Evolutionary conservation across 64 coral and sea anemone genomes (phyloP).

Genomic region (Dendrophyllia cribrosa): DNA sequence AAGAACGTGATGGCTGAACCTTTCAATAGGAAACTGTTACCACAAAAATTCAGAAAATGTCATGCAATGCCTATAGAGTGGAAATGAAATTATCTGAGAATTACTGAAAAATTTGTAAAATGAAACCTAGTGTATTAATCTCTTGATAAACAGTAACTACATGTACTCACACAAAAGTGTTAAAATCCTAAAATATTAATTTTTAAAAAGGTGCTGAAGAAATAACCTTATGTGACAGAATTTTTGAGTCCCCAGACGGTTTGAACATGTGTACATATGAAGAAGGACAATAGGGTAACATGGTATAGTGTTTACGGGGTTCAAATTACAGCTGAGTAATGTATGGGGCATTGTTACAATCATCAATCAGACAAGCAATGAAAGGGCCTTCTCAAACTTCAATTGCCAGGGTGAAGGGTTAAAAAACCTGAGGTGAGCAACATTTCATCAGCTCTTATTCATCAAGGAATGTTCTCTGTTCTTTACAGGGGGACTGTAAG

Average conservation of each 20-base stretch:
- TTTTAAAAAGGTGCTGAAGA: not conserved
- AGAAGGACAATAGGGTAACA: constrained; percentile 9
- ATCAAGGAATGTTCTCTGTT: not conserved
- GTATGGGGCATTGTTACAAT: constrained; percentile 10
- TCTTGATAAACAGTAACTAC: not conserved
- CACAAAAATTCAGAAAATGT: constrained; percentile 77
- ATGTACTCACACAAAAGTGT: not conserved
- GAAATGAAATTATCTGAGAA: constrained; percentile 1
- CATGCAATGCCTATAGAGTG: constrained; percentile 45
- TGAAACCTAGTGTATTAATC: not conserved
- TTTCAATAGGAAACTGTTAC: constrained; percentile 60
- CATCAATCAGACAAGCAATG: not conserved
- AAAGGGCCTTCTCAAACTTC: constrained; percentile 14
- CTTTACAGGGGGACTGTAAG: too few relatives aligned
- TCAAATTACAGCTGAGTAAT: constrained; percentile 10
- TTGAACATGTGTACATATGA: not conserved
- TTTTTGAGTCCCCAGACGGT: not conserved
- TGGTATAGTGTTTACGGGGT: not conserved
- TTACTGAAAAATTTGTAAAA: not conserved
- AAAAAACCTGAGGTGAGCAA: not conserved
- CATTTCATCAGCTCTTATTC: not conserved
- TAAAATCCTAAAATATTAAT: not conserved
- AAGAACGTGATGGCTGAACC: constrained; percentile 4
- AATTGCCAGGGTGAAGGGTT: not conserved
- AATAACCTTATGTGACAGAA: constrained; percentile 28